A percentile compares a stretch with the other conserved stretches of the same genome.
Evolutionary conservation across 2,888 invertebrate genomes (phyloP).

Genomic region (Himalopsyche anomala): DNA sequence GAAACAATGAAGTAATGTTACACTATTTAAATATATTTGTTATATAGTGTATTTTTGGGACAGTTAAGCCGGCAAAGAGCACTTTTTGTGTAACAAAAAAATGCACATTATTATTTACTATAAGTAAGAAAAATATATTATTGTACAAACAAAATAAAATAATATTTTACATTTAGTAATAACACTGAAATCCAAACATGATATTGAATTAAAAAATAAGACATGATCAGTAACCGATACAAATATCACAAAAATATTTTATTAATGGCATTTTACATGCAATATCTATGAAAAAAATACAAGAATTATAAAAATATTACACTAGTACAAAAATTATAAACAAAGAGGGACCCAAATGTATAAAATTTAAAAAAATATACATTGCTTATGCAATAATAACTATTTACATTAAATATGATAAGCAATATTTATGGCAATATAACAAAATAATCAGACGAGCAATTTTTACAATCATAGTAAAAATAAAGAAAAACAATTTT

Average conservation of each 20-base stretch:
- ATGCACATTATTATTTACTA: too few species aligned
- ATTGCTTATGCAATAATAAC: background rate
- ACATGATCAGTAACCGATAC: background rate
- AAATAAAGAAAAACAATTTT: background rate
- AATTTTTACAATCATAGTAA: slow-evolving; percentile 4
- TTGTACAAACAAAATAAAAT: slow-evolving; percentile 5
- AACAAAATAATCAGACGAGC: background rate
- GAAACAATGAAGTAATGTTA: background rate
- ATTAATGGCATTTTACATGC: background rate
- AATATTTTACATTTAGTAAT: background rate
- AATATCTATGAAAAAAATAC: background rate
- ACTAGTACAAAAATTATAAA: slow-evolving; percentile 22
- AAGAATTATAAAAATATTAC: background rate
- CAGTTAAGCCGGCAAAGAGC: too few species aligned
- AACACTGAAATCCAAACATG: background rate
- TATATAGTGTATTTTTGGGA: too few species aligned
- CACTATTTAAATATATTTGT: background rate
- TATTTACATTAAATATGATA: slow-evolving; percentile 14
- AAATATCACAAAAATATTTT: background rate
- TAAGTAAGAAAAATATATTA: background rate
- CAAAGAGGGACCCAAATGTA: background rate
- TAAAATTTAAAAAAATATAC: slow-evolving; percentile 32
- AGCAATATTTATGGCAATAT: slow-evolving; percentile 32
- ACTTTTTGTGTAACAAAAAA: too few species aligned
- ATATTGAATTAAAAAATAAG: too few species aligned